Conservation (phyloP, 2,888 invertebrate genomes). For the Coelinius sp. region DNA sequence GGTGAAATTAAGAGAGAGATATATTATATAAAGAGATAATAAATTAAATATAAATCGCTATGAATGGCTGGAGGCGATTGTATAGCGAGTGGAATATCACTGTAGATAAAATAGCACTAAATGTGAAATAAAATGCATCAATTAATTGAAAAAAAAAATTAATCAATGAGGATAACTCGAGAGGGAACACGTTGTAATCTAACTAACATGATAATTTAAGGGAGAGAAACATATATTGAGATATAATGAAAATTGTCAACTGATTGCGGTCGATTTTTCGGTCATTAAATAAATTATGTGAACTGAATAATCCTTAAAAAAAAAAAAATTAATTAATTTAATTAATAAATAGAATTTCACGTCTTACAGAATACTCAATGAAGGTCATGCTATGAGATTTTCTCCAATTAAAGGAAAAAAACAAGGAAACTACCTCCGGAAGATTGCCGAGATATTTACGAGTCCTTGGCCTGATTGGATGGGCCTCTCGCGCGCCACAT, state of each 20-base stretch:
- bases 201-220: conserved; percentile 43
- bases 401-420: neutral
- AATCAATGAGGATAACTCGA: conserved; percentile 44
- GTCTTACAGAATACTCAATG: neutral
- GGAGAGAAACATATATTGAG: conserved; percentile 32
- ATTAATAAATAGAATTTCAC: no score
- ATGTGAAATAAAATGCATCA: conserved; percentile 45
- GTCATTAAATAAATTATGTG: conserved; percentile 13
- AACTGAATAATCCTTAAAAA: no score
- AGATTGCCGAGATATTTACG: neutral
- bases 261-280: conserved; percentile 5
- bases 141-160: conserved; percentile 30
- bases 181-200: conserved; percentile 57
- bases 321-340: no score
- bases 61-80: conserved; percentile 37
- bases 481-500: neutral
- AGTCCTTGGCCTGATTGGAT: conserved; percentile 18
- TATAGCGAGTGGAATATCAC: conserved; percentile 59
- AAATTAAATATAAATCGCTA: conserved; percentile 11
- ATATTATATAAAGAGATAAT: conserved; percentile 22
- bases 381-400: neutral
- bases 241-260: neutral
- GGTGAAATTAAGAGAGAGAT: conserved; percentile 27
- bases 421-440: neutral
- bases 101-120: conserved; percentile 69